phyloP scores from a whole-genome alignment of 2,113 vertebrate species.

The Bambusicola thoracicus region DNA sequence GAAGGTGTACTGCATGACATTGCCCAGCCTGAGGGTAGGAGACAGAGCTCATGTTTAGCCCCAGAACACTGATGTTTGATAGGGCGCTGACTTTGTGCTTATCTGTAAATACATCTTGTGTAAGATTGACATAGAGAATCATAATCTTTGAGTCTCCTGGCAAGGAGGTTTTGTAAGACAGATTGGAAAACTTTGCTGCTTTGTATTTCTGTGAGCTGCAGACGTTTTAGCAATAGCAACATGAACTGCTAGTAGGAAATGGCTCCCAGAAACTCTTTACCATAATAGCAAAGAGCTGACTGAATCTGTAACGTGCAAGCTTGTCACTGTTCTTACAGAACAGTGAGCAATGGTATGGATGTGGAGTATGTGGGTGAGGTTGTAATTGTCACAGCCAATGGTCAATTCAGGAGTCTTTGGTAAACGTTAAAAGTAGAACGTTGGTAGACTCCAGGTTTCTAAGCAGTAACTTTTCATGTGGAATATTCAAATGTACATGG shows the following conservation, averaged over 20 bases:
- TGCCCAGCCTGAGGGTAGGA: neutral
- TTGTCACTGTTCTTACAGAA: neutral
- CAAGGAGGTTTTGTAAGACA: neutral
- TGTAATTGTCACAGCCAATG: fast-evolving
- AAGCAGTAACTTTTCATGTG: fast-evolving
- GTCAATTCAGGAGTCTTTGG: neutral
- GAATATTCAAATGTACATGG: neutral
- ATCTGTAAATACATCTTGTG: neutral
- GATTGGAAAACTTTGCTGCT: neutral
- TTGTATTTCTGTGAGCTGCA: neutral
- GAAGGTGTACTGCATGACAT: neutral
- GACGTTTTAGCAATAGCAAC: neutral
- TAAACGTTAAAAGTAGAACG: neutral
- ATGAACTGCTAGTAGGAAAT: neutral
- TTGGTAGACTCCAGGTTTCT: neutral
- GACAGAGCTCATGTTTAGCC: neutral
- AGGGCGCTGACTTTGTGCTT: neutral
- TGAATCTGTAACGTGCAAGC: fast-evolving
- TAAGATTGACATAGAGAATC: fast-evolving
- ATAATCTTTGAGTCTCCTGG: neutral
- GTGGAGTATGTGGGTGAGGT: fast-evolving
- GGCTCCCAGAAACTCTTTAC: neutral
- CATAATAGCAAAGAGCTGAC: neutral
- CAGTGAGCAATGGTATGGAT: fast-evolving
- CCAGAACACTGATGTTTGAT: neutral